Base-by-base conservation (phyloP, 2,113 vertebrate species). In the Lophochroa leadbeateri region DNA sequence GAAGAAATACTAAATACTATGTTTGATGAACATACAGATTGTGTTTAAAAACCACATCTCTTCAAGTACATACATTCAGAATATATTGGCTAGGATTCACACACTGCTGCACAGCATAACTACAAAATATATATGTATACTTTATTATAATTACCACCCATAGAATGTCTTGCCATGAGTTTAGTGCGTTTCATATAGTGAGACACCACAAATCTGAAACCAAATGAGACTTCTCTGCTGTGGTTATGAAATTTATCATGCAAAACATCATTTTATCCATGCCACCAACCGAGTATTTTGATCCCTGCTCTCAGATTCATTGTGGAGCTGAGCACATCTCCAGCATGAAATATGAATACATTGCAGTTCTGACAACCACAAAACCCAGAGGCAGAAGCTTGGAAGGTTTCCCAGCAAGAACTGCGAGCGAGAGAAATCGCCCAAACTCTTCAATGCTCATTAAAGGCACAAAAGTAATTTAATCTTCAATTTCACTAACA, bases 121-220 rank as follows among this genome's bases (percentile, higher is more conserved):
- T 24, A 75, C 23, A 31, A 61, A 49, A 61, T 44, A 50, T 53
- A 27, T 7, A 61, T 18, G 24, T 29, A 7, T 47, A 20, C 80
- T 78, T 55, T 60, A 60, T 74, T 90, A 64, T 88, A 81, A 70
- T 81, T 69, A 71, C 44, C 81, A 82, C 63, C 60, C 61, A 61
- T 21, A 76, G 75, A 44, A 76, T 8, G 4, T 31, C 68, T 90
- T 82, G 18, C 58, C 21, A 9, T 55, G 82, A 90, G 71, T 46
- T 83, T 23, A 69, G 44, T 55, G 21, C 44, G 35, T 80, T 92
- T 96, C 71, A 33, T 61, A 14, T 3, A 70, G n/a, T 17, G 41
- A 88, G 52, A 82, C 37, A 46, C 8, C 72, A 80, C 95, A 92
- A 94, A 94, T 92, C 80, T 76, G 44, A 94, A 96, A 74, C 65